A percentile compares a stretch with the other conserved stretches of the same genome.
These are phyloP conservation scores for Vespertilio murinus DNA, from an alignment of 2,797 vertebrate genomes.

Conservation along the genomic window DNA sequence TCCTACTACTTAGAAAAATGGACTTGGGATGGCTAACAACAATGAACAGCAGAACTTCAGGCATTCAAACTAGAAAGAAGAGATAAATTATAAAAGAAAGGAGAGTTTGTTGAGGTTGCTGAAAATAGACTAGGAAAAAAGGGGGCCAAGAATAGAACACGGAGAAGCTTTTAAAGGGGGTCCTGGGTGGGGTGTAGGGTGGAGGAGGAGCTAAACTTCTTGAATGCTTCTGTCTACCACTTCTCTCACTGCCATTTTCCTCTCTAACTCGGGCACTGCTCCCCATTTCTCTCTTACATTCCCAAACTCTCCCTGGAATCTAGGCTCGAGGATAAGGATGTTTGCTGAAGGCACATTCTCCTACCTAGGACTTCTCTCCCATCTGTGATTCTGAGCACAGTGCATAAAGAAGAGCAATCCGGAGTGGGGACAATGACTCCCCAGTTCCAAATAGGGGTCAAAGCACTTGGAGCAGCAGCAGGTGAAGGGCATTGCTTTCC, in stretches of 20 bases:
- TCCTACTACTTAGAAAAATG: background rate
- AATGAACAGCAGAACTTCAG: background rate
- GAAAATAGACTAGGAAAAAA: background rate
- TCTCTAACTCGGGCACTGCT: background rate
- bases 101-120: background rate
- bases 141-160: background rate
- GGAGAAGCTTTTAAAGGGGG: background rate
- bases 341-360: background rate
- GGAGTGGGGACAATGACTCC: background rate
- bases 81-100: background rate
- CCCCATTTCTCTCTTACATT: background rate
- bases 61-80: background rate
- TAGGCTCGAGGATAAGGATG: background rate
- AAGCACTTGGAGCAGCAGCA: background rate
- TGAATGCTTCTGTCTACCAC: background rate
- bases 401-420: too few species aligned
- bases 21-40: background rate
- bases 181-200: too few species aligned
- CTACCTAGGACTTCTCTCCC: background rate
- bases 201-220: background rate
- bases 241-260: background rate
- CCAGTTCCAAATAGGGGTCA: background rate
- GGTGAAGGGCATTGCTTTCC: background rate
- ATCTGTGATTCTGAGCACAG: background rate
- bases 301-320: background rate